Base-by-base conservation (phyloP, 92 coral and sea anemone genomes). In the Plumapathes pennacea region DNA sequence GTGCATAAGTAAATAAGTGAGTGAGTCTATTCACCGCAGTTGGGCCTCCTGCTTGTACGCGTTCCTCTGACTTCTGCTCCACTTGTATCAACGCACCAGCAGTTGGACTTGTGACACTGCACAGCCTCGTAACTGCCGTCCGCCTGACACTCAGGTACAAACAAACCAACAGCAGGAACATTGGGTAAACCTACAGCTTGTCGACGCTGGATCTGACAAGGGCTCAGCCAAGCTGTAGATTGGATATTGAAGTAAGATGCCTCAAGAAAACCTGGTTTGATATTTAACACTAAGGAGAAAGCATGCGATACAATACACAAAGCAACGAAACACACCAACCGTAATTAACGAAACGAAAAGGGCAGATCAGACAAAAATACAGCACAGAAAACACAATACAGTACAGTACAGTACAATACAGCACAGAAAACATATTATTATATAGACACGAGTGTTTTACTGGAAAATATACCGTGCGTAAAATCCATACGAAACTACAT, bases 121-220 rank as follows among this genome's bases (percentile, higher is more conserved):
- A 73, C 71, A 10, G 69, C 44, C 4, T 64, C 63, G 60, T 64
- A 87, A 0, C 82, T 60, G 9, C 95, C 95, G 34, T 69, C 82
- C 19, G 74, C 71, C 19, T 72, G 69, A 36, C 95, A 87, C 31
- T 82, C 85, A 11, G 89, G 95, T 3, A 62, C 61, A 22, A 64
- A 67, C 27, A 82, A 50, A 5, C 89, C 89, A 22, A 87, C 75
- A 50, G 69, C 83, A 24, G 89, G 83, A 11, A 69, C 62, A 19
- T 64, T 69, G 12, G 15, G 55, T 13, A 50, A 32, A 9, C 89
- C 78, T 13, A 82, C 54, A 15, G 89, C 89, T 22, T 47, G 60
- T 4, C 78, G 78, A 10, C 89, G 71, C 33, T 74, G 54, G 26
- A 82, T 74, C 49, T 82, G 89, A 38, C 89, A 82, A 13, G 83